Conservation (phyloP, 2,797 vertebrate genomes). For the Clamator glandarius region DNA sequence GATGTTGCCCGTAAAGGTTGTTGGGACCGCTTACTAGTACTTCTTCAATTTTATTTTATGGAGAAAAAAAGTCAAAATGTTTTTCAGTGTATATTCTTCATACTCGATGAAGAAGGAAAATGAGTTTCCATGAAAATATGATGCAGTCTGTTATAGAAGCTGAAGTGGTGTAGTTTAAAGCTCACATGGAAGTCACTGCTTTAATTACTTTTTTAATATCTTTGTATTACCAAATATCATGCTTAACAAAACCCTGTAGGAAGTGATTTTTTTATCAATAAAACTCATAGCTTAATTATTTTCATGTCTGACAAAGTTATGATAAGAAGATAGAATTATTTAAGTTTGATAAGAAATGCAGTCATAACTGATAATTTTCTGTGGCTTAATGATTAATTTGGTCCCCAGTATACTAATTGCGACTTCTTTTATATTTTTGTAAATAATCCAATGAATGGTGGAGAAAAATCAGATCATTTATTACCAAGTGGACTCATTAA, state of each 20-base stretch:
- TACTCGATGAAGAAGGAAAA: not conserved
- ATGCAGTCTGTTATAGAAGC: not conserved
- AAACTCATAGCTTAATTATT: not conserved
- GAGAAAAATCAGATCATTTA: not conserved
- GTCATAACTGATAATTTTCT: not conserved
- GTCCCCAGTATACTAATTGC: not conserved
- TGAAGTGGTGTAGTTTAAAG: not conserved
- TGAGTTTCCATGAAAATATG: accelerated
- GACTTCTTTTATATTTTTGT: not conserved
- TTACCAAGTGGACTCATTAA: not conserved
- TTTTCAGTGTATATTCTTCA: not conserved
- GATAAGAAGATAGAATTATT: no score
- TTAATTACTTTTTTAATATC: not conserved
- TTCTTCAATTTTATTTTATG: not conserved
- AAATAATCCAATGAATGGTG: not conserved
- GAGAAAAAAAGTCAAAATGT: not conserved
- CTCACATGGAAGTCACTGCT: not conserved
- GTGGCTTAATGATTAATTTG: not conserved
- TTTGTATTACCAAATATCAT: not conserved
- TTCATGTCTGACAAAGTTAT: not conserved
- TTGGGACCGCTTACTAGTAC: not conserved
- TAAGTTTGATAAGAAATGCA: not conserved
- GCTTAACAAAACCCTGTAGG: not conserved
- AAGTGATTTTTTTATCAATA: no score
- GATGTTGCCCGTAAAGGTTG: not conserved